These are phyloP conservation scores for Monomorium pharaonis DNA, from an alignment of 1,140 invertebrate species.

Conservation along the genomic window DNA sequence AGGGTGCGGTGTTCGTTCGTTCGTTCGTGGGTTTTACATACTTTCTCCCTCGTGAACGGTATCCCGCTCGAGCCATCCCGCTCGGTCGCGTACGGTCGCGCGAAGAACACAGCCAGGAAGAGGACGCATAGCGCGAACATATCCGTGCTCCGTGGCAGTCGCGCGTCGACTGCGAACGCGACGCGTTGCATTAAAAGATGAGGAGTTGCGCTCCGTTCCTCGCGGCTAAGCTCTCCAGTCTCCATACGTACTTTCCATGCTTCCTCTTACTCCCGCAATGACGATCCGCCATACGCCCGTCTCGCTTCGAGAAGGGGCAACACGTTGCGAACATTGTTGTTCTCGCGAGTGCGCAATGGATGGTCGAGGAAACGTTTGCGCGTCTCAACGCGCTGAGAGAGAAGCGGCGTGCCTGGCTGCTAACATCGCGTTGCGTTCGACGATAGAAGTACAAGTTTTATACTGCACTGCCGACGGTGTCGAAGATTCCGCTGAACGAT, in stretches of 20 bases:
- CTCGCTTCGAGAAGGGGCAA: neutral
- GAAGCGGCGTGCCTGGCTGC: neutral
- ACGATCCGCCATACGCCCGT: neutral
- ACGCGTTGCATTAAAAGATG: neutral
- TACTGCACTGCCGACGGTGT: slow-evolving; percentile 2
- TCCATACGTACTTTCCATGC: neutral
- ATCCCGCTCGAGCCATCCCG: neutral
- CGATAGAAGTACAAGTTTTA: neutral
- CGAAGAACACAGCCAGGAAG: slow-evolving; percentile 28
- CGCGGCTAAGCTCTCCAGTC: neutral
- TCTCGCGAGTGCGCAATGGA: slow-evolving; percentile 3
- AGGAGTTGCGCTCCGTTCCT: neutral
- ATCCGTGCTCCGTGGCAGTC: slow-evolving; percentile 24
- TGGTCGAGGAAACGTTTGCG: no score
- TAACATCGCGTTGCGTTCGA: neutral
- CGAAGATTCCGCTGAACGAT: neutral
- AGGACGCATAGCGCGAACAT: slow-evolving; percentile 54
- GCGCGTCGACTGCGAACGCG: slow-evolving; percentile 51
- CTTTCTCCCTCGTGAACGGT: slow-evolving; percentile 60
- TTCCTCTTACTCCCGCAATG: neutral
- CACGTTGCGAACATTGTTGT: neutral
- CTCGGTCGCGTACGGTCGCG: slow-evolving; percentile 29
- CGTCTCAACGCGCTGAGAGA: neutral
- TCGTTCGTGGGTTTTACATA: no score
- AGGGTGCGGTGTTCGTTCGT: neutral